phyloP scores from a whole-genome alignment of 2,797 vertebrate genomes.

The Anabas testudineus region DNA sequence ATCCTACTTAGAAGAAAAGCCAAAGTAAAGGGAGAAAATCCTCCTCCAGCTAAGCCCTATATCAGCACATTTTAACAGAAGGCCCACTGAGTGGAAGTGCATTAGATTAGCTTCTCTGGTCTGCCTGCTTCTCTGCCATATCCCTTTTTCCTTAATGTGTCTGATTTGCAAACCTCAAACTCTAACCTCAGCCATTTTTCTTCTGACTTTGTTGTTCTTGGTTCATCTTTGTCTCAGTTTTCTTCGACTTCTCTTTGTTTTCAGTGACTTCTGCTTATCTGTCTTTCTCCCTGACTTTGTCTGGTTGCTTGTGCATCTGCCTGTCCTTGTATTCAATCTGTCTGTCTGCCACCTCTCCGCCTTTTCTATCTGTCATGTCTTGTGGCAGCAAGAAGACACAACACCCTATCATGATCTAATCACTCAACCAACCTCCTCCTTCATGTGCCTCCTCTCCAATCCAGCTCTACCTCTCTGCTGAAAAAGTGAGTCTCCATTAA shows the following conservation, averaged over 20 bases:
- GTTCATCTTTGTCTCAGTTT: not conserved
- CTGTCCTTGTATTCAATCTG: conserved; percentile 54
- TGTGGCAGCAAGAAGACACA: conserved; percentile 51
- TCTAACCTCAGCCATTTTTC: conserved; percentile 14
- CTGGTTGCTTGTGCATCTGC: conserved; percentile 46
- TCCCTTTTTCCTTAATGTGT: conserved; percentile 46
- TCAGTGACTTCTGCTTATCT: conserved; percentile 9
- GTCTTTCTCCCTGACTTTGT: conserved; percentile 21
- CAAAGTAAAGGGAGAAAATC: conserved; percentile 73
- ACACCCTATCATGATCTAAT: conserved; percentile 59
- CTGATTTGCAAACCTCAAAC: conserved; percentile 35
- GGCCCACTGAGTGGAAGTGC: conserved; percentile 42
- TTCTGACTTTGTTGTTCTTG: not conserved
- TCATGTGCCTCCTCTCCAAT: conserved; percentile 11
- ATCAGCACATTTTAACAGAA: conserved; percentile 69
- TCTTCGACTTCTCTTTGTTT: conserved; percentile 23
- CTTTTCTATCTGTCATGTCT: conserved; percentile 55
- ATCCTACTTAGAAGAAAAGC: conserved; percentile 71
- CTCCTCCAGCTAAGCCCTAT: conserved; percentile 65
- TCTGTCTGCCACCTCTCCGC: conserved; percentile 36
- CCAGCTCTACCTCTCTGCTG: conserved; percentile 8
- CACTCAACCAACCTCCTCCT: conserved; percentile 31
- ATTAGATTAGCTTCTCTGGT: conserved; percentile 60
- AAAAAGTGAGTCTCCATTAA: conserved; percentile 31
- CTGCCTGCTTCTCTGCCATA: conserved; percentile 38